phyloP scores from a whole-genome alignment of 2,888 invertebrate genomes.

The Deroplatys truncata region DNA sequence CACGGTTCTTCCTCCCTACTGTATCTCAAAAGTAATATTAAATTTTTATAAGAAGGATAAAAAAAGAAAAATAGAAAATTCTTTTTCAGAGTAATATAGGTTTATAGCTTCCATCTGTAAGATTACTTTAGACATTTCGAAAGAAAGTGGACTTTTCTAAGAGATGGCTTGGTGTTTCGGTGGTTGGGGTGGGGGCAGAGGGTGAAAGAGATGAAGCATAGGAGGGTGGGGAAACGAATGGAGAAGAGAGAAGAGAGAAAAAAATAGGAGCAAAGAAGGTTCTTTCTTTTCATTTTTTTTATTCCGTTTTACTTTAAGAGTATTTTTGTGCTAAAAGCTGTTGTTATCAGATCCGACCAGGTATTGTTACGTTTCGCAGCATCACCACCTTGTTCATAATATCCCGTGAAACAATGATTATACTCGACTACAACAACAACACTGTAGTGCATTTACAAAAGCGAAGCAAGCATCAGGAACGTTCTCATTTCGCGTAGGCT shows the following conservation, averaged over 20 bases:
- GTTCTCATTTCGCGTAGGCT: conserved; percentile 10
- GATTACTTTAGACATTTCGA: conserved; percentile 48
- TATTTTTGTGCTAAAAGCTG: conserved; percentile 25
- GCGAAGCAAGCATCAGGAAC: neutral
- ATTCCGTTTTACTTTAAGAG: conserved; percentile 22
- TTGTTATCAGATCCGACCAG: conserved; percentile 20
- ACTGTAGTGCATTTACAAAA: conserved; percentile 7
- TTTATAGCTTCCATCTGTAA: conserved; percentile 50
- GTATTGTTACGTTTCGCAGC: conserved; percentile 5
- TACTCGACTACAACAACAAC: neutral
- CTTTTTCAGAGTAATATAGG: conserved; percentile 48
- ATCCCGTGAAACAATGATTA: conserved; percentile 12
- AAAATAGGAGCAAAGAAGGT: conserved; percentile 31
- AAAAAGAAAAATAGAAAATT: conserved; percentile 42
- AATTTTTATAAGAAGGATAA: conserved; percentile 46
- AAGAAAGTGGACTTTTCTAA: conserved; percentile 46
- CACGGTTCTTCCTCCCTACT: conserved; percentile 32
- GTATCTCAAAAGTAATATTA: conserved; percentile 44
- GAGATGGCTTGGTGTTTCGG: conserved; percentile 6
- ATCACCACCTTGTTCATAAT: conserved; percentile 7
- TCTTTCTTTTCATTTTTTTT: neutral
- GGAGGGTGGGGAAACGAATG: conserved; percentile 29
- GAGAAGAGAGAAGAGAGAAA: conserved; percentile 38
- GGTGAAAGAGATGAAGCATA: conserved; percentile 31
- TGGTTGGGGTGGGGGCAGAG: conserved; percentile 31